These are phyloP conservation scores for Steatornis caripensis DNA, from an alignment of 2,113 vertebrate genomes.

Conservation along the genomic window DNA sequence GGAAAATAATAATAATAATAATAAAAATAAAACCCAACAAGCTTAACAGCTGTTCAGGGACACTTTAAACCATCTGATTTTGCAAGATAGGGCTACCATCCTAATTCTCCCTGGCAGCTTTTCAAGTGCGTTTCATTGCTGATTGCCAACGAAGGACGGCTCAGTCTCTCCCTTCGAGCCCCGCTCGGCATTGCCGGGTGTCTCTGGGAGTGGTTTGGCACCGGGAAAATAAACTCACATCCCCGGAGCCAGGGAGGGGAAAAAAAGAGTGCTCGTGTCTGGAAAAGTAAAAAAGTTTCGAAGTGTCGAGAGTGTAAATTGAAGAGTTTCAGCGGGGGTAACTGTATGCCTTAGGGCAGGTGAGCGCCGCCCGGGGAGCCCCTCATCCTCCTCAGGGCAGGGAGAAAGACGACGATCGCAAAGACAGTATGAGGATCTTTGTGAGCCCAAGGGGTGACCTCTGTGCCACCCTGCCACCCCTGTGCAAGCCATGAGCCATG, in stretches of 20 bases:
- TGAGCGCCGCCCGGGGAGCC: not conserved
- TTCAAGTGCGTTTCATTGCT: conserved; percentile 49
- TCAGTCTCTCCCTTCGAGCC: not conserved
- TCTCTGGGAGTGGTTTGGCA: conserved; percentile 33
- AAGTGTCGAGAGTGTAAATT: not conserved
- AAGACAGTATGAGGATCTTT: not conserved
- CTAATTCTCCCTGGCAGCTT: conserved; percentile 44
- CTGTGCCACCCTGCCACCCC: not conserved
- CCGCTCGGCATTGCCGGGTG: conserved; percentile 22
- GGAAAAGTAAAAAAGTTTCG: not conserved
- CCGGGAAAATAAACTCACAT: not conserved
- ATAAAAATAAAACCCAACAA: not conserved
- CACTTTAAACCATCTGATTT: conserved; percentile 62
- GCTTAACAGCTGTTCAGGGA: conserved; percentile 58
- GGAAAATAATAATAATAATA: conserved; percentile 30
- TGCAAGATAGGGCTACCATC: conserved; percentile 31
- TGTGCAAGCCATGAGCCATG: not conserved
- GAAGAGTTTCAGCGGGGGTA: not conserved
- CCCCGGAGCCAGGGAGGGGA: not conserved
- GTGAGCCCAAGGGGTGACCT: not conserved
- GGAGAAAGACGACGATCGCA: not conserved
- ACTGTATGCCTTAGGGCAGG: not conserved
- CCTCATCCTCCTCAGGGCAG: not conserved
- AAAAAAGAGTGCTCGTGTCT: not conserved
- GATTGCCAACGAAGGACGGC: conserved; percentile 27